Percentiles rank a stretch among this genome's conserved stretches.
phyloP scores from a whole-genome alignment of 2,888 invertebrate genomes.

The Anaspis maculata region DNA sequence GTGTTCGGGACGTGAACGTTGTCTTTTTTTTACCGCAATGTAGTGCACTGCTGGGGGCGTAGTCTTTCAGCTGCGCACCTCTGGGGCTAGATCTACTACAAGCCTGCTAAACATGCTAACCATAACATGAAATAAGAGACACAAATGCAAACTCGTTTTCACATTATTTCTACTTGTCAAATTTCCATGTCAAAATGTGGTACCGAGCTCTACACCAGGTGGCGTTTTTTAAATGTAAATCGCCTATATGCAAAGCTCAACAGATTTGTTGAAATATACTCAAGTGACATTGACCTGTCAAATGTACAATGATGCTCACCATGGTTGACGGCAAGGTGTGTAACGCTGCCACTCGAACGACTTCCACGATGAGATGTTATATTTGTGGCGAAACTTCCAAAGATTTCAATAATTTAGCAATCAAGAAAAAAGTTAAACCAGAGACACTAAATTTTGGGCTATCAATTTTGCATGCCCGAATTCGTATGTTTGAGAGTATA shows the following conservation, averaged over 20 bases:
- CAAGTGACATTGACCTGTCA: not conserved
- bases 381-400: slow-evolving; percentile 16
- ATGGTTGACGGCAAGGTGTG: slow-evolving; percentile 28
- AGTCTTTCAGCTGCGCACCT: no score
- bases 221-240: no score
- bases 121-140: no score
- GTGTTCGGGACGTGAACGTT: no score
- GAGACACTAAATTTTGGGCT: slow-evolving; percentile 14
- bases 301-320: slow-evolving; percentile 13
- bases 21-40: no score
- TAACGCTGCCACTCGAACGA: slow-evolving; percentile 21
- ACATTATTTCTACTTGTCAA: no score
- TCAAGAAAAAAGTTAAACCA: slow-evolving; percentile 3
- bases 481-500: slow-evolving; percentile 4
- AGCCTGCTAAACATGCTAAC: slow-evolving; percentile 5
- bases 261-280: not conserved
- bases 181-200: no score
- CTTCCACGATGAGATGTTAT: slow-evolving; percentile 18
- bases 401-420: slow-evolving; percentile 10
- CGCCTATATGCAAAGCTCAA: no score
- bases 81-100: slow-evolving; percentile 8
- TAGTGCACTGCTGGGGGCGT: no score
- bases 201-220: no score
- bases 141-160: no score
- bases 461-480: slow-evolving; percentile 16